Conservation (phyloP, 53 echinoderm and acorn worm genomes). For the Holothuria leucospilota region DNA sequence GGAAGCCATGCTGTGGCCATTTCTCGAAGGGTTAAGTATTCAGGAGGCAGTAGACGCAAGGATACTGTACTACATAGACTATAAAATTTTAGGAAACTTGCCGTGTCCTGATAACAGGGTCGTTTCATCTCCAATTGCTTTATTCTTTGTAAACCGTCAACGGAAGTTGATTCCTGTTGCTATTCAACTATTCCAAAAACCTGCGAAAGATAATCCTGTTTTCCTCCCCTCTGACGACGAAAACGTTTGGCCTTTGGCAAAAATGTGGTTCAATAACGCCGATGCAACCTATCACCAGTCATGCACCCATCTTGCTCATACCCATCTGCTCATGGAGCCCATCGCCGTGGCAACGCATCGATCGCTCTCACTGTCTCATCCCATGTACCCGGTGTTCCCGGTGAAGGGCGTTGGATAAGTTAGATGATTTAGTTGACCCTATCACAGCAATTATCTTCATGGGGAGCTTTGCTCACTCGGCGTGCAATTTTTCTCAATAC, state of each 20-base stretch:
- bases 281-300: slow-evolving; percentile 54
- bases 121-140: slow-evolving; percentile 64
- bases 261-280: slow-evolving; percentile 86
- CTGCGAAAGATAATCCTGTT: slow-evolving; percentile 74
- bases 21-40: slow-evolving; percentile 63
- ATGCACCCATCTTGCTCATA: no score
- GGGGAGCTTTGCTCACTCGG: slow-evolving; percentile 76
- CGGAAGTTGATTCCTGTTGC: slow-evolving; percentile 74
- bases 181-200: slow-evolving; percentile 71
- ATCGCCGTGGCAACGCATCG: slow-evolving; percentile 66
- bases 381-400: slow-evolving; percentile 78
- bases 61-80: slow-evolving; percentile 67
- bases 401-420: slow-evolving; percentile 66
- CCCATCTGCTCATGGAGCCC: slow-evolving; percentile 47
- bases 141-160: slow-evolving; percentile 78
- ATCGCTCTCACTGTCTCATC: slow-evolving; percentile 83
- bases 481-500: slow-evolving; percentile 81
- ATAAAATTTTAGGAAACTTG: slow-evolving; percentile 42
- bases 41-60: slow-evolving; percentile 67
- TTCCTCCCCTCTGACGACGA: slow-evolving; percentile 81
- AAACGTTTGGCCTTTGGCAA: slow-evolving; percentile 87
- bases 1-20: slow-evolving; percentile 59
- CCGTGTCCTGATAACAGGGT: slow-evolving; percentile 22
- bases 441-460: slow-evolving; percentile 82
- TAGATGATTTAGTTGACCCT: slow-evolving; percentile 61